Base-by-base conservation (phyloP, 2,113 vertebrate genomes). In the Empidonax traillii region DNA sequence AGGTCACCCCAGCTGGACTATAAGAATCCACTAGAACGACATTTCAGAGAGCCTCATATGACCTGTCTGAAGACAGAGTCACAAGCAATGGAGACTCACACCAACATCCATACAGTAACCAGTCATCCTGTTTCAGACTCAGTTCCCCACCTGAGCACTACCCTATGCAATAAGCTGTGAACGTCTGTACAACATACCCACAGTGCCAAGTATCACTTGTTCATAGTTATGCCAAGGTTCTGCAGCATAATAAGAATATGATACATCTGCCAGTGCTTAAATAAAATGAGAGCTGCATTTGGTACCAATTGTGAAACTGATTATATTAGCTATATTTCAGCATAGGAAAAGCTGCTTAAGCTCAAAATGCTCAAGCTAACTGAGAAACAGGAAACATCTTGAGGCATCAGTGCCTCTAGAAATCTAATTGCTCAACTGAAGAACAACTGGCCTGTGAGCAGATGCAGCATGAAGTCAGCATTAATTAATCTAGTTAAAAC, bases 391-490 rank as follows among this genome's bases (percentile, higher is more conserved):
- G 91, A 92, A 97, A 94, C 85, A 97, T 90, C 91, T 92, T 87
- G 86, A 96, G 76, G 80, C 93, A 80, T 78, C 91, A 94, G 59
- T 92, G 89, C 86, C 91, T 96, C 95, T 90, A 96, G 82, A 95
- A 96, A 95, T 85, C 61, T 92, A 93, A 96, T 94, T 93, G 87
- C 95, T 94, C 62, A 85, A 41, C 63, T 92, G 85, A 94, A 93
- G 68, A 95, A 92, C 71, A 96, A 97, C 79, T 86, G 92, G 85
- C 83, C 79, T 95, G 75, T 90, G 16, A 95, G 79, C 94, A 97
- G 96, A 96, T 96, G 95, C 63, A 90, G 72, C 71, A 96, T 96
- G 96, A 97, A 97, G 83, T 95, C 96, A 96, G 96, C 83, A 88
- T 95, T 90, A 93, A 96, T 95, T 97, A 90, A 88, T 80, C 91